Evolutionary conservation across 2,888 invertebrate species (phyloP).

Genomic region (Hedychridium roseum): DNA sequence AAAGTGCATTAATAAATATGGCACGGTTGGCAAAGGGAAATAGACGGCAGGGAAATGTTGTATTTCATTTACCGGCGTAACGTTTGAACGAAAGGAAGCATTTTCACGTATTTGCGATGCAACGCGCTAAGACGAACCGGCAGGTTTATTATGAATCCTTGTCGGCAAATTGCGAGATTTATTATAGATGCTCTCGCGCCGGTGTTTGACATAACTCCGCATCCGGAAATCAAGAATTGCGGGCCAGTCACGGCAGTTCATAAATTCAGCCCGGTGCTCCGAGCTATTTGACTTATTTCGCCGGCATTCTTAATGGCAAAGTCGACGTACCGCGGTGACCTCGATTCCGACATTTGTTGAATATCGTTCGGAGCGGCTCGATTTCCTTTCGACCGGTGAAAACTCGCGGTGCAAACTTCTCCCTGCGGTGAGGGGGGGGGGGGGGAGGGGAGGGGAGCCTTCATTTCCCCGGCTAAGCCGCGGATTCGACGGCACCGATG

Average conservation of each 20-base stretch:
- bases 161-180: too few relatives aligned
- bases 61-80: too few relatives aligned
- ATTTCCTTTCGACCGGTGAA: slow-evolving; percentile 6
- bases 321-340: slow-evolving; percentile 42
- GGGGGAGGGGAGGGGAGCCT: not conserved
- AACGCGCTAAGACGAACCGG: too few relatives aligned
- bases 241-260: slow-evolving; percentile 3
- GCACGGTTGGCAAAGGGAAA: too few relatives aligned
- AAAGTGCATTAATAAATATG: too few relatives aligned
- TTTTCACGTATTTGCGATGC: too few relatives aligned
- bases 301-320: slow-evolving; percentile 50
- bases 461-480: not conserved
- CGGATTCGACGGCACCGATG: not conserved
- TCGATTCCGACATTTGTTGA: slow-evolving; percentile 39
- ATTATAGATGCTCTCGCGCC: too few relatives aligned
- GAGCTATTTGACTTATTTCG: slow-evolving; percentile 48
- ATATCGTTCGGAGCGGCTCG: slow-evolving; percentile 15
- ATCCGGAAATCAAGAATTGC: slow-evolving; percentile 4
- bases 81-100: too few relatives aligned
- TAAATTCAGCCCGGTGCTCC: slow-evolving; percentile 34
- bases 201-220: slow-evolving; percentile 1
- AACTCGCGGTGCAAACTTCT: not conserved
- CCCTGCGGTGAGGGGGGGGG: slow-evolving; percentile 7
- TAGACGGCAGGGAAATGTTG: too few relatives aligned
- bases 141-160: too few relatives aligned